Percentiles rank a stretch among this genome's conserved stretches.
Conservation (phyloP, 2,797 vertebrate genomes). For the Sebastes umbrosus region DNA sequence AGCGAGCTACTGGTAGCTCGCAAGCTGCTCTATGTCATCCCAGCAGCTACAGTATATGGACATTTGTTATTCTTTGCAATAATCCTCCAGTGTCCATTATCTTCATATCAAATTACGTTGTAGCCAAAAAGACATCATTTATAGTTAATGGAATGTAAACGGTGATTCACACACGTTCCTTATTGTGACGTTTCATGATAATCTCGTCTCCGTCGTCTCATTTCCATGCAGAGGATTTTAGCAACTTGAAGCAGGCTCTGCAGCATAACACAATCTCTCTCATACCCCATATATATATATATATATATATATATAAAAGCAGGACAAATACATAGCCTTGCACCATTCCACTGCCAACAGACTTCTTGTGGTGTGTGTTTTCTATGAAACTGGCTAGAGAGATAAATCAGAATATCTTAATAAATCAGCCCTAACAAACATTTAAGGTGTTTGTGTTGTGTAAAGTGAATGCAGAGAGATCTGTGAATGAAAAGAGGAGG, state of each 20-base stretch:
- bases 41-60: not conserved
- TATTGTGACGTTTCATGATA: constrained; percentile 8
- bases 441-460: constrained; percentile 40
- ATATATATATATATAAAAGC: not conserved
- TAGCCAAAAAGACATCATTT: not conserved
- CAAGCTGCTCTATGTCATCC: not conserved
- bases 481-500: constrained; percentile 33
- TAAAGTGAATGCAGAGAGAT: constrained; percentile 38
- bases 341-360: constrained; percentile 13
- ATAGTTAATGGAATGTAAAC: not conserved
- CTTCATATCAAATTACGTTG: not conserved
- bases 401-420: constrained; percentile 25
- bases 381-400: constrained; percentile 19
- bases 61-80: not conserved
- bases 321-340: constrained; percentile 14
- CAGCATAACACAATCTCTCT: constrained; percentile 4
- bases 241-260: constrained; percentile 6
- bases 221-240: constrained; percentile 21
- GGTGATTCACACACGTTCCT: not conserved
- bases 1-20: no score
- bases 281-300: not conserved
- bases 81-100: not conserved
- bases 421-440: constrained; percentile 39
- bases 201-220: constrained; percentile 1
- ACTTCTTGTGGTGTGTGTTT: constrained; percentile 15